Evolutionary conservation across 2,113 vertebrate genomes (phyloP).

Genomic region (Engraulis encrasicolus): DNA sequence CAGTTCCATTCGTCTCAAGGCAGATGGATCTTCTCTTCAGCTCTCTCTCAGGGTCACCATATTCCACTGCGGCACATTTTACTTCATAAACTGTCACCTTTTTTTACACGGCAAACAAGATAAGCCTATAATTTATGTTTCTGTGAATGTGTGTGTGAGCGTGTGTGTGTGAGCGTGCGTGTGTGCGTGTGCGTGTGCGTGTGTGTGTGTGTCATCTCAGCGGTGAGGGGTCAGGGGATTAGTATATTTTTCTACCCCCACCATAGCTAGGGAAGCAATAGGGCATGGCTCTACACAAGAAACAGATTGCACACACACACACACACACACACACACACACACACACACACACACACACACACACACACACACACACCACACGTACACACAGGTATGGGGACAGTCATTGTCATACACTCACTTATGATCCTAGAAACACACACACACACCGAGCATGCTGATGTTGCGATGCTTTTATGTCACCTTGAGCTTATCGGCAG

Average conservation of each 20-base stretch:
- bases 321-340: slow-evolving; percentile 2
- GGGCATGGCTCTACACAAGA: neutral
- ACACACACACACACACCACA: neutral
- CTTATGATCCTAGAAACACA: neutral
- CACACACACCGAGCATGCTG: neutral
- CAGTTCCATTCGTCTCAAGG: neutral
- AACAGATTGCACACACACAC: neutral
- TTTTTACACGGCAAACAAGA: slow-evolving; percentile 20
- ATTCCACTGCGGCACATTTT: neutral
- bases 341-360: neutral
- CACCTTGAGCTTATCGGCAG: slow-evolving; percentile 48
- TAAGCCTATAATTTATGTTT: slow-evolving; percentile 40
- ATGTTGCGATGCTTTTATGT: slow-evolving; percentile 24
- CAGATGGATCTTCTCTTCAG: neutral
- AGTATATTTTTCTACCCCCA: neutral
- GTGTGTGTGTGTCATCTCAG: neutral
- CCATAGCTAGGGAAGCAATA: neutral
- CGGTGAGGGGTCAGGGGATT: neutral
- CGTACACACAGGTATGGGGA: neutral
- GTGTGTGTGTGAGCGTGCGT: neutral
- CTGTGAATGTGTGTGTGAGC: neutral
- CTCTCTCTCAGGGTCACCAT: neutral
- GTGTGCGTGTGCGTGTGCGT: too few relatives aligned
- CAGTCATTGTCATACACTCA: neutral
- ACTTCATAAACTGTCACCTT: neutral